Evolutionary conservation across 2,797 vertebrate genomes (phyloP), one percentile per base, ranked within the genome.

Genomic region (Cygnus olor): DNA sequence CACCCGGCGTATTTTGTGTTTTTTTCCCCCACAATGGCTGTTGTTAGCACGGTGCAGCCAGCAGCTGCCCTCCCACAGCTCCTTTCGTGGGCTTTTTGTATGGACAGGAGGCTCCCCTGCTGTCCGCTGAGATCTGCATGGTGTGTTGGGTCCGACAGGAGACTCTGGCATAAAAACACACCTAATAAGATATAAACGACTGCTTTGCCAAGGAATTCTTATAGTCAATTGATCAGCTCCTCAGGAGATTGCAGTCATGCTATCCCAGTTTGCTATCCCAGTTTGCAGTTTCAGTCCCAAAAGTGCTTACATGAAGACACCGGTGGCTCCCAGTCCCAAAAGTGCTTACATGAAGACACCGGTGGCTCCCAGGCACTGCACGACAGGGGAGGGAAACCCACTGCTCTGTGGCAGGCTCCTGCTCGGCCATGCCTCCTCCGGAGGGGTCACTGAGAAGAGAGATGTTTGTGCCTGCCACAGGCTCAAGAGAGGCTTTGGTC

Each of bases 61-160:
- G 28, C 54, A 64, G 34, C 27, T 2, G 0, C 49, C 53, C 51
- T 47, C 63, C 57, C 25, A 14, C 1, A 4, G 32, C 74, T 85
- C 80, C 45, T 78, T 65, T 32, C 40, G 51, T 60, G 47, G 25
- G 34, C 34, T 19, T 24, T 44, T 34, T 56, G 32, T 45, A 42
- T 4, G 22, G 20, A 40, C 30, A 78, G 34, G 16, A 70, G 21
- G 1, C 17, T 74, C 8, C 16, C 10, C 38, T 27, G 25, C 18
- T 9, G 4, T 13, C 38, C 9, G 34, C 38, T 30, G 6, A 63
- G n/a, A 27, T 2, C 11, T 0, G 2, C 6, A 11, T 2, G 0
- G n/a, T 30, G 40, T 45, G 11, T 12, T 66, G 56, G 30, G 19
- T 47, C 73, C 73, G 22, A 27, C 3, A 10, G 32, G 11, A 64